Evolutionary conservation across 2,797 vertebrate species (phyloP).

Genomic region (Platalea minor): DNA sequence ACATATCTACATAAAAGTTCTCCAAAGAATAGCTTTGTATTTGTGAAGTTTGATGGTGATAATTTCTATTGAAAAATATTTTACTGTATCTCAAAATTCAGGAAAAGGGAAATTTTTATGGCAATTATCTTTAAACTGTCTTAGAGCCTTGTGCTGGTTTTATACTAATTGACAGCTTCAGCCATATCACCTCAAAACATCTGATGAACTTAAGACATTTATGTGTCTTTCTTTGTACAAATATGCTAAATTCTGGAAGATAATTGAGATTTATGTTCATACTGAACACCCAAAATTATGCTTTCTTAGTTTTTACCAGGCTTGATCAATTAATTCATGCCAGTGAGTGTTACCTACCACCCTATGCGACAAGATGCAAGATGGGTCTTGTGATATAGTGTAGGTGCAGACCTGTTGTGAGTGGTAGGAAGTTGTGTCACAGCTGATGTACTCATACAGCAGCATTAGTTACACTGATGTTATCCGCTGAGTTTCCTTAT

Average conservation of each 20-base stretch:
- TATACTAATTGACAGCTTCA: background rate
- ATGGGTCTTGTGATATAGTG: background rate
- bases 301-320: background rate
- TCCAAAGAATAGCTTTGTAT: background rate
- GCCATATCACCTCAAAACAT: background rate
- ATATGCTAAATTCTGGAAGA: background rate
- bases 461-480: background rate
- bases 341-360: background rate
- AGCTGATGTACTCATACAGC: background rate
- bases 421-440: background rate
- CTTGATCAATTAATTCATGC: background rate
- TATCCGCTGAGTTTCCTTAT: background rate
- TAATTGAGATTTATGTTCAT: background rate
- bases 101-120: background rate
- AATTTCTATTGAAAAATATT: background rate
- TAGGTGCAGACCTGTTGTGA: background rate
- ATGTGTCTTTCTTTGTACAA: background rate
- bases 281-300: background rate
- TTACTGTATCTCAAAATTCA: background rate
- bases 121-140: background rate
- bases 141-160: background rate
- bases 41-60: background rate
- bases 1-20: background rate
- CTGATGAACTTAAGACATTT: background rate
- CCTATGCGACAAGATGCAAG: background rate